Evolutionary conservation across 2,888 invertebrate genomes (phyloP), one percentile per base, ranked within the genome.

Genomic region (Ochropleura leucogaster): DNA sequence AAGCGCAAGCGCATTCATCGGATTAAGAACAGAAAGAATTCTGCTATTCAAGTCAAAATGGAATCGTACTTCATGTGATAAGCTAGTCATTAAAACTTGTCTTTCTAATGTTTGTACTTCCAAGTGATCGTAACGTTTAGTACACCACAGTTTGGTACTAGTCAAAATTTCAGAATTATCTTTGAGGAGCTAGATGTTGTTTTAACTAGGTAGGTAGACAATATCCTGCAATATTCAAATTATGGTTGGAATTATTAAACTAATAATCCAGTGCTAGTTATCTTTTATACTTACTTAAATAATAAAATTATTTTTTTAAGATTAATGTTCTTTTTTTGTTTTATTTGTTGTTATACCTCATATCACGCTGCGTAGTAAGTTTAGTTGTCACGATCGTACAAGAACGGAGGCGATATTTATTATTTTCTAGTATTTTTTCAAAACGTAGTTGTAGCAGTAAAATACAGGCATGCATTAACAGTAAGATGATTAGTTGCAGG

Each of bases 401-500:
- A 46, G 64, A 53, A 42, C 47, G 16, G 9, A 44, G 62, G 30
- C 49, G 40, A 18, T 57, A 30, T 16, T 18, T 67, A 40, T 59
- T 40, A 10, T 47, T 55, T 59, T 60, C 59, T 55, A 4, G 16
- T 55, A n/a, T 55, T 67, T 55, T 66, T 57, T 59, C 20, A 66
- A 63, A 44, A 47, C 4, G 16, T 84, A 80, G 74, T 70, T 47
- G 18, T 10, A 46, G 8, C 44, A 14, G 30, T 51, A 51, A 9
- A 66, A 57, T 20, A 49, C 47, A 51, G 62, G 64, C 72, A 67
- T 89, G 80, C 82, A 89, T 85, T 94, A 90, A 95, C 87, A 69
- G 51, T 68, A 51, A 40, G 75, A 75, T 86, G 84, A 91, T 93
- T 85, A 95, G 95, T 96, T 96, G 91, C 96, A 96, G 96, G 93